Percentiles rank a stretch among this genome's conserved stretches.
Conservation (phyloP, 2,113 vertebrate genomes). For the Coptodon bakossiorum region DNA sequence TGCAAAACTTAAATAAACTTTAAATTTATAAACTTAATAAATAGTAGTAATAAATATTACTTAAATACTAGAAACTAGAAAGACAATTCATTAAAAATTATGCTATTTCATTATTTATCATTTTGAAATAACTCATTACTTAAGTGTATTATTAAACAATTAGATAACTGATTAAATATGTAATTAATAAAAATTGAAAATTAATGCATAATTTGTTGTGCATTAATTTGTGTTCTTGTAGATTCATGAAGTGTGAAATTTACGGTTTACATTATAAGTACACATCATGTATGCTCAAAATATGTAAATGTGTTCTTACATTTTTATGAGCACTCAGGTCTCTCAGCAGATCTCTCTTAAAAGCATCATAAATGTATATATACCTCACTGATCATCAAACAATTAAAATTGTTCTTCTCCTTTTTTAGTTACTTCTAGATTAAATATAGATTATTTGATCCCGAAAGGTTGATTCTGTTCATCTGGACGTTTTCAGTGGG, state of each 20-base stretch:
- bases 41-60: accelerated
- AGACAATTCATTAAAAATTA: neutral
- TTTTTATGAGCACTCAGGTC: accelerated
- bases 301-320: neutral
- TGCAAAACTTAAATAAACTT: neutral
- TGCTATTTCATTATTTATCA: neutral
- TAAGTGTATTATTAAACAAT: neutral
- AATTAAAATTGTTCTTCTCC: neutral
- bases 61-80: neutral
- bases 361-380: neutral
- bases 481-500: neutral
- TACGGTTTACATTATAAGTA: accelerated
- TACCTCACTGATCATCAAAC: neutral
- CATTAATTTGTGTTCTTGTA: neutral
- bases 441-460: neutral
- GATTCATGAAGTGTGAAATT: neutral
- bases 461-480: neutral
- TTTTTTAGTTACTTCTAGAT: neutral
- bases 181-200: neutral
- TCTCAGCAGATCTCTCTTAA: neutral
- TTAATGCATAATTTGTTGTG: accelerated
- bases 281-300: neutral
- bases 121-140: neutral
- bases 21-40: neutral
- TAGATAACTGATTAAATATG: neutral